These are phyloP conservation scores for Megalopta genalis DNA, from an alignment of 1,140 invertebrate species.

Conservation along the genomic window DNA sequence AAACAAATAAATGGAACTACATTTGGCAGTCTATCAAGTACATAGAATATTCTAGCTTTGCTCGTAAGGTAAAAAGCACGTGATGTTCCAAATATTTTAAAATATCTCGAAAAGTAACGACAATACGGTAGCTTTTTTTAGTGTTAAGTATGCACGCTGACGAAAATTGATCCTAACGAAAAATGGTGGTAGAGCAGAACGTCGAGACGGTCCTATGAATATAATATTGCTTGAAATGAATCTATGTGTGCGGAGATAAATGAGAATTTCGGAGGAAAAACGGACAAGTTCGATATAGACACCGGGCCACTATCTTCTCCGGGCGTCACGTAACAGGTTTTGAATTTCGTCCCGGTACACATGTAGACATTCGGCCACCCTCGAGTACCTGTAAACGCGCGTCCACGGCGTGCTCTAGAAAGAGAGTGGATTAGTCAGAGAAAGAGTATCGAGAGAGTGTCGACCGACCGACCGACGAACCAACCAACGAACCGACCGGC, in stretches of 20 bases:
- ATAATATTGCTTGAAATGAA: background rate
- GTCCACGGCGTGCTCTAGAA: background rate
- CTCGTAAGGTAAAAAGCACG: no score
- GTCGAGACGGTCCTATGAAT: background rate
- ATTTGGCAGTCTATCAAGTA: no score
- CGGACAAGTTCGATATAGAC: slow-evolving; percentile 15
- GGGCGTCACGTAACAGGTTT: slow-evolving; percentile 48
- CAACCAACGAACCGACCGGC: slow-evolving; percentile 3
- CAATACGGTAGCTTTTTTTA: no score
- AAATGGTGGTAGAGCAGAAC: background rate
- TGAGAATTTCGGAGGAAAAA: slow-evolving; percentile 14
- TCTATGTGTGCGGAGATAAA: slow-evolving; percentile 7
- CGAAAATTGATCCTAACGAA: background rate
- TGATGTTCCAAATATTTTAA: no score
- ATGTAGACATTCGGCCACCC: slow-evolving; percentile 48
- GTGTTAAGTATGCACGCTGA: no score
- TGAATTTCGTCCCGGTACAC: slow-evolving; percentile 47
- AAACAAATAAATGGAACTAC: no score
- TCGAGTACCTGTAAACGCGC: slow-evolving; percentile 44
- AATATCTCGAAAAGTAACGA: no score
- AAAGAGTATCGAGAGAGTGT: slow-evolving; percentile 21
- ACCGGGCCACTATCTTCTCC: slow-evolving; percentile 16
- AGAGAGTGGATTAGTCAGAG: background rate
- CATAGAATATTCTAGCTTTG: no score
- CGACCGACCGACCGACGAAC: slow-evolving; percentile 5